These are phyloP conservation scores for Lycocerus yunnanus DNA, from an alignment of 2,888 invertebrate species.

Conservation along the genomic window DNA sequence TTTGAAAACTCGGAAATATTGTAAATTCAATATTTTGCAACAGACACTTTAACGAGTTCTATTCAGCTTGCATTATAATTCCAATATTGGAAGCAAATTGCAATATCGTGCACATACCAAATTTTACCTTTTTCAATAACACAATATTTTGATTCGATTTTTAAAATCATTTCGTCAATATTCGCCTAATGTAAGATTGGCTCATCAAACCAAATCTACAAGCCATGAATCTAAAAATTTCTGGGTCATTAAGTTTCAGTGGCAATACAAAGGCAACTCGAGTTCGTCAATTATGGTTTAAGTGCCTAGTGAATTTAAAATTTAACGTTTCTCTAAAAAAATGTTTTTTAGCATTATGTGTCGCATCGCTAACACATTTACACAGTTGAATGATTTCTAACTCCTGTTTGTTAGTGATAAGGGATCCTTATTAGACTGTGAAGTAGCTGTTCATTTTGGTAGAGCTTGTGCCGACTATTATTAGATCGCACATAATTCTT, in stretches of 20 bases:
- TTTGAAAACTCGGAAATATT: not conserved
- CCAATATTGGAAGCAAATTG: not conserved
- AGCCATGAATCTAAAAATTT: constrained; percentile 14
- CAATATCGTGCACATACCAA: not conserved
- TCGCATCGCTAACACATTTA: constrained; percentile 30
- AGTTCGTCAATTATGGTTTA: constrained; percentile 20
- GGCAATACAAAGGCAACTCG: constrained; percentile 16
- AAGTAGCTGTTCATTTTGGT: constrained; percentile 6
- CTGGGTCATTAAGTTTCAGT: constrained; percentile 20
- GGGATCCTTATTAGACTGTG: constrained; percentile 30
- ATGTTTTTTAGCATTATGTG: not conserved
- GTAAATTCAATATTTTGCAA: not conserved
- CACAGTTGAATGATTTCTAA: constrained; percentile 29
- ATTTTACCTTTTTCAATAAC: not conserved
- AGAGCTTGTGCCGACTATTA: constrained; percentile 19
- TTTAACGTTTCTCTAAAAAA: not conserved
- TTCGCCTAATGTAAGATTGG: not conserved
- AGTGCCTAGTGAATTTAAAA: constrained; percentile 1
- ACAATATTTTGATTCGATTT: not conserved
- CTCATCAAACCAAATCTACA: not conserved
- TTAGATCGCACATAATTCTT: constrained; percentile 35
- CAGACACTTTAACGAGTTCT: not conserved
- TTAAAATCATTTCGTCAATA: not conserved
- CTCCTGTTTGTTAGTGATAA: constrained; percentile 32
- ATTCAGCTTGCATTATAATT: not conserved